These are phyloP conservation scores for Plemyria rubiginata DNA, from an alignment of 2,888 invertebrate genomes.

Conservation along the genomic window DNA sequence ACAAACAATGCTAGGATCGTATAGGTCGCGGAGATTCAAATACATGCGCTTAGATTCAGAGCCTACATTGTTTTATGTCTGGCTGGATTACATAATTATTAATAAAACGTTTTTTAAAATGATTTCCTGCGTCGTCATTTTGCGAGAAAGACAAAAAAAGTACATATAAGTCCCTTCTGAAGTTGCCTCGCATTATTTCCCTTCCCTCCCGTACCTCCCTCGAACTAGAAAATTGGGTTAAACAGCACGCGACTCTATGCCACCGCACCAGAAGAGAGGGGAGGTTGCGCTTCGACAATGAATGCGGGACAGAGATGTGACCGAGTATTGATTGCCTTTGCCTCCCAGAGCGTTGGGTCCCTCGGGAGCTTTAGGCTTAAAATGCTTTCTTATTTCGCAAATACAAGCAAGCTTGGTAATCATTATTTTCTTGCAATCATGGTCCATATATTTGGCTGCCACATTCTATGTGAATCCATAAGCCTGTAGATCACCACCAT, in stretches of 20 bases:
- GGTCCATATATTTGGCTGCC: too few relatives aligned
- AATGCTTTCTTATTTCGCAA: slow-evolving; percentile 22
- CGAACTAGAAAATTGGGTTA: slow-evolving; percentile 83
- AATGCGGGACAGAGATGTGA: slow-evolving; percentile 81
- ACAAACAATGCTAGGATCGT: too few relatives aligned
- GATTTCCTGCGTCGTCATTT: not conserved
- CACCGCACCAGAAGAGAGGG: slow-evolving; percentile 71
- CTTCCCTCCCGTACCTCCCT: slow-evolving; percentile 61
- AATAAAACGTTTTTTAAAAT: too few relatives aligned
- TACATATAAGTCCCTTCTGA: slow-evolving; percentile 53
- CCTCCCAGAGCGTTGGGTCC: slow-evolving; percentile 21
- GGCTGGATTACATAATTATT: too few relatives aligned
- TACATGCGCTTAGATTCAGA: too few relatives aligned
- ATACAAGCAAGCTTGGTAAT: slow-evolving; percentile 9
- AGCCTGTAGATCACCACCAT: not conserved
- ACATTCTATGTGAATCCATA: not conserved
- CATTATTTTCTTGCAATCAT: not conserved
- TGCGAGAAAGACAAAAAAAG: not conserved
- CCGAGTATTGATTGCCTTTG: slow-evolving; percentile 83
- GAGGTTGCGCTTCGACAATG: slow-evolving; percentile 79
- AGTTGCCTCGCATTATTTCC: slow-evolving; percentile 62
- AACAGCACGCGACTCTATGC: slow-evolving; percentile 78
- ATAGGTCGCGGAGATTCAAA: too few relatives aligned
- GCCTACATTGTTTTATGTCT: too few relatives aligned
- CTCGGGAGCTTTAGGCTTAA: slow-evolving; percentile 44